Evolutionary conservation across 2,797 vertebrate genomes (phyloP).

Genomic region (Enteromius thamalakanensis): DNA sequence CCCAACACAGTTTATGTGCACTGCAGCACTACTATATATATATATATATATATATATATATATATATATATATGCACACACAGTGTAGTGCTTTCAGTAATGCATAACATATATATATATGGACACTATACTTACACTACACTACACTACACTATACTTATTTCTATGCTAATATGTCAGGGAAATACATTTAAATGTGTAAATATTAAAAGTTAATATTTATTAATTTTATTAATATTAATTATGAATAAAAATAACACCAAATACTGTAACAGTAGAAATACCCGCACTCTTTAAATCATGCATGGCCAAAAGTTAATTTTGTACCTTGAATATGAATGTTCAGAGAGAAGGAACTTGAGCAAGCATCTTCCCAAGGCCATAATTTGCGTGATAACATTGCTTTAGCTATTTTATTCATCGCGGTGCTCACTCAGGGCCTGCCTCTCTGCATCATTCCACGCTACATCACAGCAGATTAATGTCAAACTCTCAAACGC

Average conservation of each 20-base stretch:
- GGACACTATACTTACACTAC: too few species aligned
- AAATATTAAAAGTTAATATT: too few species aligned
- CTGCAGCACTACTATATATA: too few species aligned
- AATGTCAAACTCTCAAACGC: conserved; percentile 38
- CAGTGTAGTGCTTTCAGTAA: too few species aligned
- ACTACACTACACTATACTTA: too few species aligned
- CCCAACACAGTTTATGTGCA: too few species aligned
- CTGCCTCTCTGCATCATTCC: conserved; percentile 15
- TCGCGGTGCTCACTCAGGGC: neutral
- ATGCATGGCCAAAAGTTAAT: neutral
- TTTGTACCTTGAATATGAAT: conserved; percentile 4
- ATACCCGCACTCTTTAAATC: neutral
- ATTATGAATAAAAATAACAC: neutral
- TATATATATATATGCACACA: neutral
- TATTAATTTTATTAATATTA: too few species aligned
- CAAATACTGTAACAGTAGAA: neutral
- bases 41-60: neutral
- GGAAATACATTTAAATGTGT: neutral
- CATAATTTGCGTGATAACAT: conserved; percentile 32
- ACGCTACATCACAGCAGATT: conserved; percentile 48
- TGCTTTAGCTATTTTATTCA: conserved; percentile 33
- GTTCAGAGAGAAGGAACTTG: neutral
- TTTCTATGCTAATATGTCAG: neutral
- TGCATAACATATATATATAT: too few species aligned
- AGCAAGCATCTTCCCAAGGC: conserved; percentile 3